Base-by-base conservation (phyloP, 2,797 vertebrate species). In the Gambelia wislizenii region DNA sequence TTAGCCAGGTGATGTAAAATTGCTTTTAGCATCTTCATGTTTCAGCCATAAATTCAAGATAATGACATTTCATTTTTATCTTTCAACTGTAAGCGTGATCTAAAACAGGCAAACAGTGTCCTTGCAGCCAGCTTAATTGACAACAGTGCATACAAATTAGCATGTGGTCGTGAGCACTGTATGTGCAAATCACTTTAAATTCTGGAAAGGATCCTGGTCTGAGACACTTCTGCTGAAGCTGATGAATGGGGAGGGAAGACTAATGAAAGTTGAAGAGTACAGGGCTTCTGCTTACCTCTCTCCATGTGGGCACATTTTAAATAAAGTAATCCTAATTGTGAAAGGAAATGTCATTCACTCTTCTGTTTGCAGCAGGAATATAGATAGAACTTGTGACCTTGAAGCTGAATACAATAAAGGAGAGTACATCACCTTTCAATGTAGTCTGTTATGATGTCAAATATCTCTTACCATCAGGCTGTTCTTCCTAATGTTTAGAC, bases 1-100 rank as follows among this genome's bases (percentile, higher is more conserved):
- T 93, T 87, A 89, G 83, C 36, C 86, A 83, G 92, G 76, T 74
- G 52, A 42, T 56, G 13, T 75, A 69, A 22, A 47, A 61, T 87
- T 91, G 80, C 82, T 87, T 91, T 91, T 82, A 85, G 83, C 78
- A 81, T 89, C 44, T 83, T 80, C 91, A 74, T 91, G 83, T 88
- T 72, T 70, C 89, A 86, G 44, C 64, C 70, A 44, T 81, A 54
- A 94, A 95, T 94, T 94, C 81, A 89, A 86, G 93, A 91, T 86
- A 91, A 61, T 75, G 75, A 20, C 74, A 72, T 88, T 89, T 67
- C 74, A 10, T n/a, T 82, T 92, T 94, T 54, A 91, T 94, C 92
- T 94, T 93, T 92, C 59, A 14, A 82, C 83, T 86, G 87, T 91
- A 93, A 87, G 83, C 77, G 84, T 72, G 80, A 52, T 92, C 90